phyloP scores from a whole-genome alignment of 2,888 invertebrate species.

The Calameuta pallipes region DNA sequence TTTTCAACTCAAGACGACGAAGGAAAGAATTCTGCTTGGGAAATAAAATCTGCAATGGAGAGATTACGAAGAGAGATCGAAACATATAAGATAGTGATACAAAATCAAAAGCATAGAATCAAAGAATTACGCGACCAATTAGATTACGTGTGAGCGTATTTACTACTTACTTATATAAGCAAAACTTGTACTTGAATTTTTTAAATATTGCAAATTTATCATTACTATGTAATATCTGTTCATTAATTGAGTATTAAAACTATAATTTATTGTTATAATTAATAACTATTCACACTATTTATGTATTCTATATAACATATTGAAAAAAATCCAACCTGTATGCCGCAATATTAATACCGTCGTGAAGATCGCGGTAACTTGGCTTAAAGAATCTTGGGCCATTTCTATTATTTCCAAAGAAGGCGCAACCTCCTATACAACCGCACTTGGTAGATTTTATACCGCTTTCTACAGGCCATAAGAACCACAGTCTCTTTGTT shows the following conservation, averaged over 20 bases:
- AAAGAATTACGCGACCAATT: slow-evolving; percentile 26
- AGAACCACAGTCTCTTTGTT: slow-evolving; percentile 90
- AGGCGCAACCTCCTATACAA: slow-evolving; percentile 93
- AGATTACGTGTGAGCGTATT: slow-evolving; percentile 9
- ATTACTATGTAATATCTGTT: neutral
- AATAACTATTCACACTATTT: neutral
- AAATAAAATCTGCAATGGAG: slow-evolving; percentile 35
- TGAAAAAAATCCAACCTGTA: slow-evolving; percentile 68
- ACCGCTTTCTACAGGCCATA: slow-evolving; percentile 82
- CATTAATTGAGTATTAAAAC: neutral
- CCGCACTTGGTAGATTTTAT: slow-evolving; percentile 85
- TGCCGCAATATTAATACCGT: slow-evolving; percentile 85
- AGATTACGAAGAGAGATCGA: slow-evolving; percentile 32
- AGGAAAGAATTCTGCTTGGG: slow-evolving; percentile 34
- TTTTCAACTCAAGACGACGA: slow-evolving; percentile 28
- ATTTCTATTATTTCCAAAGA: slow-evolving; percentile 93
- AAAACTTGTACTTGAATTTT: neutral
- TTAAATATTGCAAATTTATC: neutral
- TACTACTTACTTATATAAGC: too few species aligned
- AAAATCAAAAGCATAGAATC: slow-evolving; percentile 35
- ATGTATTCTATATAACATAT: neutral
- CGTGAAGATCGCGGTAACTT: slow-evolving; percentile 80
- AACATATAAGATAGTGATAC: slow-evolving; percentile 29
- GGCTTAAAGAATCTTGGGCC: slow-evolving; percentile 91
- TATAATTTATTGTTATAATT: neutral